A percentile compares a stretch with the other conserved stretches of the same genome.
These are phyloP conservation scores for Peromyscus maniculatus DNA, from an alignment of 2,113 vertebrate species.

Conservation along the genomic window DNA sequence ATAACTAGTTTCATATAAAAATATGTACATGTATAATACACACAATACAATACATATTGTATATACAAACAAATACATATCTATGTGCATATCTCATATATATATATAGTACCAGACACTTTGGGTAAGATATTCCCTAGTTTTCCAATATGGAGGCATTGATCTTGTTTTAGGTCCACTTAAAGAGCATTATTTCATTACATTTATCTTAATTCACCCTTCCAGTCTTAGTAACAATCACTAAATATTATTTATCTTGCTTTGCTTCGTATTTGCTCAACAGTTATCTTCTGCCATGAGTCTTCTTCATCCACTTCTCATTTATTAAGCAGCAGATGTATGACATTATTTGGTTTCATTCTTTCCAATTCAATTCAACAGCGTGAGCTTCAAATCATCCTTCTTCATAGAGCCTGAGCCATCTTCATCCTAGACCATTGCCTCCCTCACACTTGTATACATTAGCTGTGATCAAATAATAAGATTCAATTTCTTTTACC, in stretches of 20 bases:
- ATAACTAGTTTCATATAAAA: not conserved
- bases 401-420: constrained; percentile 73
- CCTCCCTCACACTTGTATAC: not conserved
- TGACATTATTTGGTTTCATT: constrained; percentile 70
- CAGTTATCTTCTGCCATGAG: constrained; percentile 63
- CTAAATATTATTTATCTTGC: constrained; percentile 83
- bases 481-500: constrained; percentile 56
- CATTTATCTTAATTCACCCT: constrained; percentile 79
- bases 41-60: not conserved
- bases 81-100: not conserved
- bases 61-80: not conserved
- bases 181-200: constrained; percentile 48
- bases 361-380: constrained; percentile 36
- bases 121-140: constrained; percentile 1
- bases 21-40: not conserved
- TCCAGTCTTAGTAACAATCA: constrained; percentile 63
- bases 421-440: fast-evolving
- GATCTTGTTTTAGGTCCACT: constrained; percentile 77
- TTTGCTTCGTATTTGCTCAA: constrained; percentile 80
- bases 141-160: constrained; percentile 59
- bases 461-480: constrained; percentile 49
- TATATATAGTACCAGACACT: not conserved
- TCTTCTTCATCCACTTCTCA: constrained; percentile 77
- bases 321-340: constrained; percentile 63
- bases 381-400: constrained; percentile 55